Evolutionary conservation across 2,888 invertebrate species (phyloP), one percentile per base, ranked within the genome.

Genomic region (Machimus rusticus): DNA sequence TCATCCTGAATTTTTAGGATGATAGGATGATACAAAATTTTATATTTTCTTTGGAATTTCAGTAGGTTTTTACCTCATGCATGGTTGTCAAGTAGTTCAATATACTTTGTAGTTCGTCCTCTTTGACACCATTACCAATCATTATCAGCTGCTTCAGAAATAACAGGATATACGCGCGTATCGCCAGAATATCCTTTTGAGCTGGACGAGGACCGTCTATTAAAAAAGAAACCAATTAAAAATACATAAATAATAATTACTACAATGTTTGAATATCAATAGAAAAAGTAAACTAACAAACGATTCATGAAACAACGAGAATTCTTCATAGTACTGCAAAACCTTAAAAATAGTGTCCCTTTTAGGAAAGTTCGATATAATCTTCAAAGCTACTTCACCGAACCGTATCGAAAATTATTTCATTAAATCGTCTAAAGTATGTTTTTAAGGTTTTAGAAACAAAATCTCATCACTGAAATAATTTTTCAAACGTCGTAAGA

Each of bases 41-140:
- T n/a, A 39, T 66, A 12, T 12, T 39, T 39, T 39, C 12, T 81
- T 34, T 46, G 1, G 4, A 5, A 37, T n/a, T n/a, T 28, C 6
- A 31, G 9, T n/a, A 5, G 5, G 46, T 86, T 89, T 93, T 92
- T 93, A 97, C 98, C 95, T 99, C 99, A 92, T 99, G 97, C 94
- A 99, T 98, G 88, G 99, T 99, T 43, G 99, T 98, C 90, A 99
- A 94, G 93, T 99, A 99, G 94, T 99, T 99, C 88, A 99, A 95
- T 92, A 99, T 97, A 90, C 98, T 98, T 93, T 99, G 99, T 87
- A 99, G 94, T 93, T 99, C 99, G 93, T 99, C 99, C 91, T 99
- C 99, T 92, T 99, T 98, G 74, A 99, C 98, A 43, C 99, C 99
- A 92, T 98, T 98, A 34, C 99, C 97, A 92, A 99, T 97, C 96